phyloP scores from a whole-genome alignment of 2,113 vertebrate genomes.

The Reinhardtius hippoglossoides region DNA sequence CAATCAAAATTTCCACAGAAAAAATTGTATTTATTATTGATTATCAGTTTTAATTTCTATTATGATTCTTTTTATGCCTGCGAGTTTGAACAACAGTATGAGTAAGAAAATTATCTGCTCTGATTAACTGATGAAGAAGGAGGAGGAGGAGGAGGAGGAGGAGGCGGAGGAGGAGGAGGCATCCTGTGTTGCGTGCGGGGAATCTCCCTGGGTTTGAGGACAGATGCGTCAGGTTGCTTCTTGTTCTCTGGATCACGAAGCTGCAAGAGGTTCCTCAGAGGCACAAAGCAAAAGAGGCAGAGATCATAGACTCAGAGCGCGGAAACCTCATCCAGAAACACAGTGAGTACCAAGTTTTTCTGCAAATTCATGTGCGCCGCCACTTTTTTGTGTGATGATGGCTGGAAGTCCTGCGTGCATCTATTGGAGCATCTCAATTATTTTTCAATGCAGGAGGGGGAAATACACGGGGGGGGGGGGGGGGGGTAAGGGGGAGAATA shows the following conservation, averaged over 20 bases:
- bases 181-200: slow-evolving; percentile 45
- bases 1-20: not conserved
- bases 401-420: not conserved
- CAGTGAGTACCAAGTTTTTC: slow-evolving; percentile 63
- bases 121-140: slow-evolving; percentile 82
- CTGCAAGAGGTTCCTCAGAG: slow-evolving; percentile 52
- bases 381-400: slow-evolving; percentile 5
- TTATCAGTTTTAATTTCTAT: no score
- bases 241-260: slow-evolving; percentile 68
- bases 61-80: not conserved
- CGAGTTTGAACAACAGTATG: slow-evolving; percentile 35
- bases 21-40: not conserved
- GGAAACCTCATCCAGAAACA: slow-evolving; percentile 29
- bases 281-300: slow-evolving; percentile 50
- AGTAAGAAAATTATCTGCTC: slow-evolving; percentile 70
- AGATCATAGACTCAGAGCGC: slow-evolving; percentile 41
- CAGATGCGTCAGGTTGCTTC: slow-evolving; percentile 68
- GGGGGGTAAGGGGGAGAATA: not conserved
- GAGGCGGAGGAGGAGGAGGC: slow-evolving; percentile 74
- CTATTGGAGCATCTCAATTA: not conserved
- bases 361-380: slow-evolving; percentile 4
- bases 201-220: slow-evolving; percentile 78
- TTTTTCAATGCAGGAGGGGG: not conserved
- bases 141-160: slow-evolving; percentile 70
- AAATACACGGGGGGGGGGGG: not conserved